Base-by-base conservation (phyloP, 2,113 vertebrate genomes). In the Tychaedon coryphoeus region DNA sequence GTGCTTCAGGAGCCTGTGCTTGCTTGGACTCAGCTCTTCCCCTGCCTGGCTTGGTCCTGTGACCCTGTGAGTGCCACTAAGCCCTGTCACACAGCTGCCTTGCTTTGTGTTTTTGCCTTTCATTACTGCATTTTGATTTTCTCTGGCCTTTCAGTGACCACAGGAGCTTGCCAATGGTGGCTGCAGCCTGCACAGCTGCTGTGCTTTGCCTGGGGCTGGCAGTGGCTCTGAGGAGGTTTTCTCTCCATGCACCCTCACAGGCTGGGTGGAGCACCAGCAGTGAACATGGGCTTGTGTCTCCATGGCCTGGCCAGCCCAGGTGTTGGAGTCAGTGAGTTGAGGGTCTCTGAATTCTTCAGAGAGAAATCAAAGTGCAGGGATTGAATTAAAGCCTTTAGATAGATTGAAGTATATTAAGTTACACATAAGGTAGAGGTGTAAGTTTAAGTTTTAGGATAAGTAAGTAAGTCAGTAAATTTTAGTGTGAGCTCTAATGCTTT, bases 271-370 rank as follows among this genome's bases (percentile, higher is more conserved):
- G 4, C 29, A 13, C 3, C 72, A 71, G 40, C 61, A 38, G 10
- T 4, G 10, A 23, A 8, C 7, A 0, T 1, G 6, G 60, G 23
- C 19, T 64, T 0, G 4, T 4, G 9, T 26, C 45, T 25, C 29
- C 14, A 2, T 38, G 64, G 57, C 19, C 15, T 31, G 19, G 26
- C 12, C 5, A 42, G 18, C 6, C 38, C 53, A 10, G 24, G 6
- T 38, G 38, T 38, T 38, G 38, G 38, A 38, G 38, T 38, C 38
- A 38, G 38, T 38, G 38, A 38, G 38, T 38, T 12, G 38, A 12
- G 38, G 38, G 38, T 38, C 38, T 38, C 38, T 38, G 38, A 38
- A 38, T 38, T 38, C 38, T 38, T 38, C 38, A 38, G 9, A 38
- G 38, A 38, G 10, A 38, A 38, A 38, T 38, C 38, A 38, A 12